Evolutionary conservation across 1,140 invertebrate genomes (phyloP).

Genomic region (Heliconius hermathena): DNA sequence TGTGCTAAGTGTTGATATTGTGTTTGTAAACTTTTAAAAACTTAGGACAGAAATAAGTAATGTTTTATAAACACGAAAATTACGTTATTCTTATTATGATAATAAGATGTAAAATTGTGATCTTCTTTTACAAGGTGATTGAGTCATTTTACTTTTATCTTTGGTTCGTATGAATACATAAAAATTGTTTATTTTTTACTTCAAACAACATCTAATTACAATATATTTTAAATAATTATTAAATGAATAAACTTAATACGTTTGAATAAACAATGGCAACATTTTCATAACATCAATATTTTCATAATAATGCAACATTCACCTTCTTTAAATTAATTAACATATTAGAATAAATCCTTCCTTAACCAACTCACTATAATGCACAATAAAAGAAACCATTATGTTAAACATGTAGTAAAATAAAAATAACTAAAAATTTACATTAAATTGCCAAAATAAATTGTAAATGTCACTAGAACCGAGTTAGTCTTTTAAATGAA

Average conservation of each 20-base stretch:
- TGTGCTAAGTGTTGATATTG: slow-evolving; percentile 56
- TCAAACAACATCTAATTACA: too few relatives aligned
- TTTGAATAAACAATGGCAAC: too few relatives aligned
- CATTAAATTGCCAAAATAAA: background rate
- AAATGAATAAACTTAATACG: too few relatives aligned
- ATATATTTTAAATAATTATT: too few relatives aligned
- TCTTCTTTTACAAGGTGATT: too few relatives aligned
- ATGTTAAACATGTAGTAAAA: background rate
- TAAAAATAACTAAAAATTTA: background rate
- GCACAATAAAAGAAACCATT: background rate
- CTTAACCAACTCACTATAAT: background rate
- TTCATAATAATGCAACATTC: background rate
- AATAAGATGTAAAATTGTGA: too few relatives aligned
- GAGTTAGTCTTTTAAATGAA: background rate
- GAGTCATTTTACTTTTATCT: too few relatives aligned
- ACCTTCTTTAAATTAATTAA: background rate
- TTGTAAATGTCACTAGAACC: background rate
- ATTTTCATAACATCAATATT: background rate
- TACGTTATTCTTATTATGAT: too few relatives aligned
- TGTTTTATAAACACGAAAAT: too few relatives aligned
- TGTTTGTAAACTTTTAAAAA: background rate
- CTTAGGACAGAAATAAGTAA: too few relatives aligned
- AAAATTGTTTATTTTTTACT: too few relatives aligned
- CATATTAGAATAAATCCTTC: background rate
- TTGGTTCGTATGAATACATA: too few relatives aligned